Evolutionary conservation across 2,797 vertebrate species (phyloP), one percentile per base, ranked within the genome.

Genomic region (Brachyrhaphis roseni): DNA sequence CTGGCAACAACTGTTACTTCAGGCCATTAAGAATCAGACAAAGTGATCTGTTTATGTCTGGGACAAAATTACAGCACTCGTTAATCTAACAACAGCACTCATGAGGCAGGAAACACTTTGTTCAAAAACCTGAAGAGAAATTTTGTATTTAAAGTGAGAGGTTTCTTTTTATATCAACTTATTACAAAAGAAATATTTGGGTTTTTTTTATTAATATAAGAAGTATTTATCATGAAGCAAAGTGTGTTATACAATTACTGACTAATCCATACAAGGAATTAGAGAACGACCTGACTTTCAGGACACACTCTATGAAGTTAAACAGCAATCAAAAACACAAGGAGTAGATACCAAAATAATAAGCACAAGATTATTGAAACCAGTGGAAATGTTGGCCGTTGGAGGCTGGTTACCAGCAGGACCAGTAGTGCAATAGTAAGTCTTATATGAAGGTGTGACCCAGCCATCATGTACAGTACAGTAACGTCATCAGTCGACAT

Each of bases 401-500:
- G 28, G 28, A 70, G 78, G 53, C 78, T 75, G 26, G 72, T 28
- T n/a, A 78, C 36, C 49, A 84, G 72, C 45, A 36, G n/a, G 77
- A 84, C 78, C 68, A 15, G 68, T 71, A 71, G 5, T 71, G 41
- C 41, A 28, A 45, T 45, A 71, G 82, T 86, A 83, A n/a, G 34
- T 64, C 71, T 15, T 28, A 74, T 77, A 47, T 57, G 16, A 73
- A 89, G 87, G 88, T 85, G 88, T 91, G 87, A 89, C 87, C 71
- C n/a, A 47, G 72, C 76, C 81, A 62, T 62, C 76, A 51, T 31
- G 28, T 83, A 88, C 78, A 86, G 80, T 82, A 62, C 39, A 66
- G 81, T 88, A 81, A 91, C 87, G 84, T 92, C 94, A 93, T 78
- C 85, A 45, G 80, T 66, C 78, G 81, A 89, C 66, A 84, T 77